These are phyloP conservation scores for Calycopis cecrops DNA, from an alignment of 1,140 invertebrate genomes.

Conservation along the genomic window DNA sequence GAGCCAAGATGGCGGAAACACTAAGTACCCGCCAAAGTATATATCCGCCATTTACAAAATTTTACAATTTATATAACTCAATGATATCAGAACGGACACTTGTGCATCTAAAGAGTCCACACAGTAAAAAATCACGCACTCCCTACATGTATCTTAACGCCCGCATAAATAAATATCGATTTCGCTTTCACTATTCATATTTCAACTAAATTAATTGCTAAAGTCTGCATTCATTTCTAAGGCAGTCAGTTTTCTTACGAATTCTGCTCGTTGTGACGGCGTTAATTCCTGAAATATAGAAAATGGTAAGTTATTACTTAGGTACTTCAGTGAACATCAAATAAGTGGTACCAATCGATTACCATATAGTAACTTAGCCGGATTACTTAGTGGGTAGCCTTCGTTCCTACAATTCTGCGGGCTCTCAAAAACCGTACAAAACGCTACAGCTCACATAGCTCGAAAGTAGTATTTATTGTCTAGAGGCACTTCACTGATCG, in stretches of 20 bases:
- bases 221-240: slow-evolving; percentile 48
- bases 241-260: slow-evolving; percentile 81
- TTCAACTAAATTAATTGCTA: slow-evolving; percentile 22
- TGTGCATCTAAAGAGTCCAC: background rate
- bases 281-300: slow-evolving; percentile 79
- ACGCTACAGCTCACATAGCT: too few relatives aligned
- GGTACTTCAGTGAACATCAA: background rate
- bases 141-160: background rate
- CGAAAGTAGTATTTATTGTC: too few relatives aligned
- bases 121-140: background rate
- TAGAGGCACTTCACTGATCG: too few relatives aligned
- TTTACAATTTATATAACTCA: background rate
- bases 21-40: background rate
- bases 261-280: slow-evolving; percentile 83
- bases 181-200: background rate
- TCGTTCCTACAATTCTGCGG: too few relatives aligned
- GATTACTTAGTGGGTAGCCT: background rate
- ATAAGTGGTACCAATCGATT: too few relatives aligned
- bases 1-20: background rate
- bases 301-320: background rate
- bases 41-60: background rate
- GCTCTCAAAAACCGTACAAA: too few relatives aligned
- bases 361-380: background rate
- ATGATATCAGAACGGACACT: background rate
- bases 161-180: slow-evolving; percentile 10